Percentiles rank a stretch among this genome's conserved stretches.
Conservation (phyloP, 2,113 vertebrate genomes). For the Dasyornis broadbenti region DNA sequence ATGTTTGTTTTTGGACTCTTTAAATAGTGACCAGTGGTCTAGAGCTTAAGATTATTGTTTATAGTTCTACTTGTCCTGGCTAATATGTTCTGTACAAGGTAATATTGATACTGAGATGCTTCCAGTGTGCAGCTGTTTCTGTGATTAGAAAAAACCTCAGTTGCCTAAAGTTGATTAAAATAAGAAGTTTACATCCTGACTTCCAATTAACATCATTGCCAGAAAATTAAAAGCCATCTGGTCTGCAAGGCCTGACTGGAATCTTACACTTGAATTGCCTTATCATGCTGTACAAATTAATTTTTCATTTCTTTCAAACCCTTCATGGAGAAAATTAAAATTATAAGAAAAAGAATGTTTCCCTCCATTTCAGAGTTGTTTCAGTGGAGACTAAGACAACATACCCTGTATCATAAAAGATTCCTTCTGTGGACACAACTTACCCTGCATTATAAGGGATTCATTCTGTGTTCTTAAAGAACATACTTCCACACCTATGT, state of each 20-base stretch:
- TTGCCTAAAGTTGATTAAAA: constrained; percentile 37
- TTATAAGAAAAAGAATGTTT: background rate
- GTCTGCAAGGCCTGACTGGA: constrained; percentile 20
- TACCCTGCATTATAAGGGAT: background rate
- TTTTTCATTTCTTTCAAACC: constrained; percentile 33
- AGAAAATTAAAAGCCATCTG: constrained; percentile 69
- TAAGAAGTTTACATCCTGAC: constrained; percentile 40
- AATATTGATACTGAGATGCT: background rate
- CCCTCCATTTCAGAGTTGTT: background rate
- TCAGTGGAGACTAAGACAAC: background rate
- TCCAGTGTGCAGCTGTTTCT: background rate
- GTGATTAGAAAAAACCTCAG: background rate
- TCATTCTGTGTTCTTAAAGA: background rate
- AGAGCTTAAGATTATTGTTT: background rate
- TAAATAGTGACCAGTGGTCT: background rate
- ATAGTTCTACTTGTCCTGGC: background rate
- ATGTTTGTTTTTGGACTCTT: background rate
- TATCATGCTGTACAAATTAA: constrained; percentile 50
- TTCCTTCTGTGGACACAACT: background rate
- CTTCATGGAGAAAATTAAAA: constrained; percentile 28
- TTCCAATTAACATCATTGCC: constrained; percentile 49
- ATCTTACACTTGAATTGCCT: constrained; percentile 40
- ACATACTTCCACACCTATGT: background rate
- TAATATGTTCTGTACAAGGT: background rate
- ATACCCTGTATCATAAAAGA: background rate